phyloP scores from a whole-genome alignment of 2,888 invertebrate genomes.

The Arge pagana region DNA sequence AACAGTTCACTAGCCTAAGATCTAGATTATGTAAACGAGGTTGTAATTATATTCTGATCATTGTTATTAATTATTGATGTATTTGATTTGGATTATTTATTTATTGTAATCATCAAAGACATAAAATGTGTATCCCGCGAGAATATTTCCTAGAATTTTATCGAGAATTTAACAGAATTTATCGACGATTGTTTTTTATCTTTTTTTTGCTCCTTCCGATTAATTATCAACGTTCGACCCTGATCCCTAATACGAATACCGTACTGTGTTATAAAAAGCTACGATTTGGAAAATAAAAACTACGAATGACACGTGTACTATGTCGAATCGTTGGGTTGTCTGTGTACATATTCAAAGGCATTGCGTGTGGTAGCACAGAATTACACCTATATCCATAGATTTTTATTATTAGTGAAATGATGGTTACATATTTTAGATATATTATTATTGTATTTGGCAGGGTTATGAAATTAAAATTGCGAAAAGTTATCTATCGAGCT shows the following conservation, averaged over 20 bases:
- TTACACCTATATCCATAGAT: constrained; percentile 44
- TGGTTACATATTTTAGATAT: constrained; percentile 54
- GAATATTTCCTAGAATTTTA: constrained; percentile 5
- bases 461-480: constrained; percentile 56
- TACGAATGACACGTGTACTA: constrained; percentile 10
- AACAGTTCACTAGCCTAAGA: not conserved
- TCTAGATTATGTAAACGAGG: constrained; percentile 42
- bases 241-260: constrained; percentile 17
- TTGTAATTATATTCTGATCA: constrained; percentile 39
- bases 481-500: constrained; percentile 29
- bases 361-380: constrained; percentile 22
- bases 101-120: constrained; percentile 44
- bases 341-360: constrained; percentile 17
- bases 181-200: not conserved
- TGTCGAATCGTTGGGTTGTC: constrained; percentile 11
- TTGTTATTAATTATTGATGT: constrained; percentile 37
- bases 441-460: constrained; percentile 57
- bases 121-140: constrained; percentile 14
- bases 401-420: constrained; percentile 46
- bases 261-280: constrained; percentile 5
- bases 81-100: constrained; percentile 53
- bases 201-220: constrained; percentile 12
- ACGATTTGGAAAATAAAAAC: constrained; percentile 15
- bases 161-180: constrained; percentile 1
- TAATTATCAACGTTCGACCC: constrained; percentile 13